Evolutionary conservation across 2,797 vertebrate species (phyloP).

Genomic region (Choloepus didactylus): DNA sequence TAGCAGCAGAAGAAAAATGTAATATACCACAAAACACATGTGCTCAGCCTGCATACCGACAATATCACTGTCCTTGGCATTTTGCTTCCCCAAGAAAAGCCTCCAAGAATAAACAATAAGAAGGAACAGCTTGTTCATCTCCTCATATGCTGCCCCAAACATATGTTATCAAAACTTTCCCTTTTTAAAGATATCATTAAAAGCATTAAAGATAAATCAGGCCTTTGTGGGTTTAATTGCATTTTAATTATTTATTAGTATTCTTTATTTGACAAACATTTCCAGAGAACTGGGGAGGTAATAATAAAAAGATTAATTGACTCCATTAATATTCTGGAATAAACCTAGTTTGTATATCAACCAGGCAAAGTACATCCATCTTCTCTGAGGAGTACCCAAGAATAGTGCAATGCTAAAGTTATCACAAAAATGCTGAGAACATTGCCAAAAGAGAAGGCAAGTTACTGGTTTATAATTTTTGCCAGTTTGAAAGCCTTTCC

Average conservation of each 20-base stretch:
- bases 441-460: neutral
- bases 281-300: neutral
- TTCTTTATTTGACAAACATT: slow-evolving; percentile 69
- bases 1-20: slow-evolving; percentile 56
- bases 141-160: slow-evolving; percentile 64
- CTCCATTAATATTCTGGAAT: slow-evolving; percentile 65
- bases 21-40: neutral
- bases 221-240: slow-evolving; percentile 70
- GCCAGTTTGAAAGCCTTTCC: no score
- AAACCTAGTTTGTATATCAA: slow-evolving; percentile 23
- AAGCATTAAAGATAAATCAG: slow-evolving; percentile 62
- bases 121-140: slow-evolving; percentile 72
- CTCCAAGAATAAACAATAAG: slow-evolving; percentile 80
- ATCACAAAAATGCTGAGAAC: neutral
- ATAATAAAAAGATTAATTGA: slow-evolving; percentile 67
- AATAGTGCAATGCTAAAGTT: neutral
- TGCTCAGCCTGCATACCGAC: neutral
- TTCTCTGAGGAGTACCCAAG: slow-evolving; percentile 52
- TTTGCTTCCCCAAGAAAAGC: slow-evolving; percentile 59
- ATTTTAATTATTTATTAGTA: slow-evolving; percentile 82
- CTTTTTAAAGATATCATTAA: slow-evolving; percentile 72
- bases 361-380: slow-evolving; percentile 62
- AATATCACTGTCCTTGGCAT: slow-evolving; percentile 69
- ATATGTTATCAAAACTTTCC: slow-evolving; percentile 78
- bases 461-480: neutral